Conservation (phyloP, 37 sponge, comb jelly and placozoan species). For the Corticium candelabrum region DNA sequence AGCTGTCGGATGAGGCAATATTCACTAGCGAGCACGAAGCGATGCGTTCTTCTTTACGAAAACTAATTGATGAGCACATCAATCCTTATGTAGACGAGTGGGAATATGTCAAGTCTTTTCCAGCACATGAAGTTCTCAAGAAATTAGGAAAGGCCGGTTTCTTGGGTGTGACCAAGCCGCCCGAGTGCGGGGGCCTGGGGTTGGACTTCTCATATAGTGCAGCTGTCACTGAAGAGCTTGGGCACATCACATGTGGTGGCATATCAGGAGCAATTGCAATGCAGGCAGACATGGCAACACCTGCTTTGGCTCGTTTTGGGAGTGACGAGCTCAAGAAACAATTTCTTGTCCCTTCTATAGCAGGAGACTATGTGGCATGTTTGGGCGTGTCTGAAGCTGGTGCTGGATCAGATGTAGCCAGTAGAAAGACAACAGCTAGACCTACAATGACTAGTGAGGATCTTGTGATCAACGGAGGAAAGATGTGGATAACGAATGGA, state of each 20-base stretch:
- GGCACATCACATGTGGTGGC: conserved; percentile 55
- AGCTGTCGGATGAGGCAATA: background rate
- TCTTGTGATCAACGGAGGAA: conserved; percentile 85
- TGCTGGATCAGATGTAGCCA: conserved; percentile 87
- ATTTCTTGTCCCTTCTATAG: conserved; percentile 72
- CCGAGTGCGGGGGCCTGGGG: conserved; percentile 75
- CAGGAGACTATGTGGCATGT: conserved; percentile 76
- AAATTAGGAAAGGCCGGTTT: conserved; percentile 76
- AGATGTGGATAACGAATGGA: conserved; percentile 95
- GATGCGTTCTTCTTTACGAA: conserved; percentile 35
- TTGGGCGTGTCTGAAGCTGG: conserved; percentile 86
- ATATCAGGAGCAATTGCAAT: conserved; percentile 89
- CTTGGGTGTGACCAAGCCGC: conserved; percentile 66
- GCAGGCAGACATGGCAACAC: conserved; percentile 84
- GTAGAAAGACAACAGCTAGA: conserved; percentile 74
- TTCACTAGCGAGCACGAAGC: background rate
- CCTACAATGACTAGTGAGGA: conserved; percentile 55
- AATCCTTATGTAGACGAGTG: conserved; percentile 86
- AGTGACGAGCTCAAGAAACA: conserved; percentile 62
- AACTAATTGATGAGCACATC: conserved; percentile 82
- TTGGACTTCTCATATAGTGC: conserved; percentile 67
- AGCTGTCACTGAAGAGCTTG: conserved; percentile 80
- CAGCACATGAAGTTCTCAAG: conserved; percentile 76
- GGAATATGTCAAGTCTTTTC: conserved; percentile 67
- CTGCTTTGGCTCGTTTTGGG: conserved; percentile 75